Evolutionary conservation across 2,113 vertebrate species (phyloP).

Genomic region (Lontra canadensis): DNA sequence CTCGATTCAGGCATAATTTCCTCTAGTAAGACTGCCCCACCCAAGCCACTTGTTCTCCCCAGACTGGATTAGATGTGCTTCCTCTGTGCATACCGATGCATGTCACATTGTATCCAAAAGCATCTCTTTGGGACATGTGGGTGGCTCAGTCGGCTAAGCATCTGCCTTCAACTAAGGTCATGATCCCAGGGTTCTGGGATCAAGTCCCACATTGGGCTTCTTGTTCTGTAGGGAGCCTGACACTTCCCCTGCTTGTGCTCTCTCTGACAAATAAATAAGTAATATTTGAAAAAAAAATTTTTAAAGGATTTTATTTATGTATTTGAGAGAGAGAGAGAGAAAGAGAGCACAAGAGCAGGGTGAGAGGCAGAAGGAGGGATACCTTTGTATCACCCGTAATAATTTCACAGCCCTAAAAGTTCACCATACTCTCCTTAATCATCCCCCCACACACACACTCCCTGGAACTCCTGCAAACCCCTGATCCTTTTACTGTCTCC

Average conservation of each 20-base stretch:
- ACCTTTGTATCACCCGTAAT: background rate
- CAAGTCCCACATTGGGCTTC: background rate
- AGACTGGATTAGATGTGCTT: background rate
- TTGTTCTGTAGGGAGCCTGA: background rate
- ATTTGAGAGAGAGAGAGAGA: background rate
- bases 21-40: background rate
- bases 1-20: background rate
- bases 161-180: background rate
- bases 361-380: background rate
- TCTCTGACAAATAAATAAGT: background rate
- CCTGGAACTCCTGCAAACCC: background rate
- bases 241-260: background rate
- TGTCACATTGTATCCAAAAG: background rate
- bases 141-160: background rate
- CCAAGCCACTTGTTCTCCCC: background rate
- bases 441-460: background rate
- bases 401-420: background rate
- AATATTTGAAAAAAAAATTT: background rate
- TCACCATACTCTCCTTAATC: background rate
- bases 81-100: background rate
- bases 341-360: background rate
- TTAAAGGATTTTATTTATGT: background rate
- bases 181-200: background rate
- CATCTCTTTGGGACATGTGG: background rate
- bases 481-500: background rate